Base-by-base conservation (phyloP, 1,140 invertebrate genomes). In the Drosophila navojoa region DNA sequence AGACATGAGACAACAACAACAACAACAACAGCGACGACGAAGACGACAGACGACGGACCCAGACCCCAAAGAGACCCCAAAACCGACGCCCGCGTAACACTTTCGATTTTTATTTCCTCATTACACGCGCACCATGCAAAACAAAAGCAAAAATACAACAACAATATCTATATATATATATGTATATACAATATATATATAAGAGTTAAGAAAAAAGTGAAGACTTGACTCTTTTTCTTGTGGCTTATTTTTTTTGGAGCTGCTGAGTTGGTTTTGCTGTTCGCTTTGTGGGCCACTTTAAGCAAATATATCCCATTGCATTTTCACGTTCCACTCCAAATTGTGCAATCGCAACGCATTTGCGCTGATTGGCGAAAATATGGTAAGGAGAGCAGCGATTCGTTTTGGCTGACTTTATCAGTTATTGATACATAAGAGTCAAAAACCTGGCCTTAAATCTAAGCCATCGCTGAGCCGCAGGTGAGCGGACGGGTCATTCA, bases 21-120 rank as follows among this genome's bases (percentile, higher is more conserved):
- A n/a, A n/a, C n/a, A n/a, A 16, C 9, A 32, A 22, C 19, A 22
- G 3, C 19, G 3, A 22, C 15, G 19, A 66, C 42, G 64, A 22
- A 22, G 16, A 16, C 9, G 44, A 42, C 15, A n/a, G 52, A 9
- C 22, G 15, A 66, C 49, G 64, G 57, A 70, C 49, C 25, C 40
- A 67, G 35, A 71, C 47, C 59, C 59, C 60, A 70, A 59, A 60
- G 44, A 54, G 77, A 79, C 71, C 76, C 71, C 71, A 71, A 76
- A 76, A 82, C 60, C 66, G 70, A 75, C 74, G 81, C 77, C 77
- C 74, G 81, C 81, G 71, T 78, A 86, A 86, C 81, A 86, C 81
- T 86, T 86, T 86, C 77, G 58, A 86, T 86, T 85, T 81, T 79
- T 80, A 80, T 85, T 86, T 86, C 81, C 81, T 85, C 81, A 86